Conservation (phyloP, 2,888 invertebrate species). For the Synanthedon formicaeformis region DNA sequence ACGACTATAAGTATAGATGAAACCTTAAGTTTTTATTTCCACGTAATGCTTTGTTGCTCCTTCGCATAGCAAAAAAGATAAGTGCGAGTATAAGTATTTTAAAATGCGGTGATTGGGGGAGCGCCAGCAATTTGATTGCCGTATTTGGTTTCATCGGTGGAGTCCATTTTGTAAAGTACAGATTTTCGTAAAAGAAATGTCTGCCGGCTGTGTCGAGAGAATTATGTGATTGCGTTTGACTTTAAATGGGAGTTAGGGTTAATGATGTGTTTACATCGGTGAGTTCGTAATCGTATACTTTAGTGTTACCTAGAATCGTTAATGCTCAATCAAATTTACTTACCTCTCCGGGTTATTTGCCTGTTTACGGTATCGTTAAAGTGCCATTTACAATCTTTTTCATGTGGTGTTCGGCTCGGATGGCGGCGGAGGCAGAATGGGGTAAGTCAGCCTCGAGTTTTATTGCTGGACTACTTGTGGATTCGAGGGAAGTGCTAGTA, state of each 20-base stretch:
- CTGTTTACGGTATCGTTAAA: slow-evolving; percentile 56
- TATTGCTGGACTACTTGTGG: slow-evolving; percentile 50
- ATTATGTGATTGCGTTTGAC: slow-evolving; percentile 8
- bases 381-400: slow-evolving; percentile 56
- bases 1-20: no score
- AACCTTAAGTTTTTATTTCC: no score
- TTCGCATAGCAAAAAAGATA: no score
- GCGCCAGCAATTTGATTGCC: slow-evolving; percentile 3
- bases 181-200: neutral
- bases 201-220: slow-evolving; percentile 5
- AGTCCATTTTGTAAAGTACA: neutral
- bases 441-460: slow-evolving; percentile 55
- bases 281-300: slow-evolving; percentile 22
- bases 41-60: no score
- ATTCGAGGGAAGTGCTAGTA: slow-evolving; percentile 29
- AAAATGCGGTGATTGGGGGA: slow-evolving; percentile 1
- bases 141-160: slow-evolving; percentile 2
- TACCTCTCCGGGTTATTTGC: slow-evolving; percentile 27
- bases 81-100: neutral
- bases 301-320: slow-evolving; percentile 42
- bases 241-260: slow-evolving; percentile 14
- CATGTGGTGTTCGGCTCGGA: slow-evolving; percentile 51
- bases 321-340: slow-evolving; percentile 50
- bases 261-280: slow-evolving; percentile 31
- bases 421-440: slow-evolving; percentile 63